Percentiles rank a stretch among this genome's conserved stretches.
These are phyloP conservation scores for Ethmia dodecea DNA, from an alignment of 2,888 invertebrate genomes.

Conservation along the genomic window DNA sequence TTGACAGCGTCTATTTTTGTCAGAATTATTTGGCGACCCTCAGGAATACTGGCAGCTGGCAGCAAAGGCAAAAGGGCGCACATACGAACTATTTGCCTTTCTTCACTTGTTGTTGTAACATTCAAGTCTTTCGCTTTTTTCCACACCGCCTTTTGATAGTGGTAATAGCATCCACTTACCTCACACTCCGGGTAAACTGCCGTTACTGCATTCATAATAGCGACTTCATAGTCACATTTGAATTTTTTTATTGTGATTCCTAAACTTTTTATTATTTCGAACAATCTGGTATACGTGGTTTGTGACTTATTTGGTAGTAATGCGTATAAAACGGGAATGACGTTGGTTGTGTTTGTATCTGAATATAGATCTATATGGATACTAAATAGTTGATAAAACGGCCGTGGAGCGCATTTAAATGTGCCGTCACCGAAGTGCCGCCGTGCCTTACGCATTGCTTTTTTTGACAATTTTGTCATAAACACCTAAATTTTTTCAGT, in stretches of 20 bases:
- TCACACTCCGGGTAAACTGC: constrained; percentile 2
- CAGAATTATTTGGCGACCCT: constrained; percentile 5
- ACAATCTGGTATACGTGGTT: constrained; percentile 2
- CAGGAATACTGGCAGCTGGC: constrained; percentile 3
- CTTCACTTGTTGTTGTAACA: constrained; percentile 1
- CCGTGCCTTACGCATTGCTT: no score
- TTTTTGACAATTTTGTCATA: no score
- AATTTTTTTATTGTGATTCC: constrained; percentile 2
- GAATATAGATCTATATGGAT: no score
- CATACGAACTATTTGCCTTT: constrained; percentile 2
- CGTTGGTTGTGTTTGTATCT: constrained; percentile 4
- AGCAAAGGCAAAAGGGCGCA: constrained; percentile 1
- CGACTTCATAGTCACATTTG: constrained; percentile 6
- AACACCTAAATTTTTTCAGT: no score
- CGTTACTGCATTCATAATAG: constrained; percentile 5
- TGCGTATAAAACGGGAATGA: constrained; percentile 4
- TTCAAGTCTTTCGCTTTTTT: constrained; percentile 1
- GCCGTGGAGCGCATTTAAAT: no score
- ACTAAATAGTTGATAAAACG: no score
- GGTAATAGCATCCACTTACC: constrained; percentile 6
- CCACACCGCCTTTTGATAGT: constrained; percentile 2
- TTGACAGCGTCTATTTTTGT: not conserved
- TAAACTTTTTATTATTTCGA: constrained; percentile 2
- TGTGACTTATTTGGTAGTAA: constrained; percentile 5
- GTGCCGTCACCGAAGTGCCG: no score